Conservation (phyloP, 1,140 invertebrate species). For the Orius insidiosus region DNA sequence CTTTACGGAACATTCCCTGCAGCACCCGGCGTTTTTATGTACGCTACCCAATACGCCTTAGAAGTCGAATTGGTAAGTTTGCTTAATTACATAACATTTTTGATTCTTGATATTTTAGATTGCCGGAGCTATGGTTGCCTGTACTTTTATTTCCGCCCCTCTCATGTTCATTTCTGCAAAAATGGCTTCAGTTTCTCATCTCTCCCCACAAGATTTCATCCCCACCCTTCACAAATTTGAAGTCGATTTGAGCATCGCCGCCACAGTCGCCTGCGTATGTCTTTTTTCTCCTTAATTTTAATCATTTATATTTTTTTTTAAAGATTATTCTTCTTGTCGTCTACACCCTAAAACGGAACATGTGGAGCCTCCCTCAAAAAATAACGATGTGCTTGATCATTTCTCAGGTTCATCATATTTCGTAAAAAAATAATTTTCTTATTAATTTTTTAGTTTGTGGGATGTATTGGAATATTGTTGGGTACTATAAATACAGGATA, state of each 20-base stretch:
- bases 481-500: constrained; percentile 32
- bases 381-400: constrained; percentile 60
- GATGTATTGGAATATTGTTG: constrained; percentile 48
- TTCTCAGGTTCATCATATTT: constrained; percentile 43
- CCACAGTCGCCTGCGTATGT: constrained; percentile 45
- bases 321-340: constrained; percentile 59
- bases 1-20: constrained; percentile 91
- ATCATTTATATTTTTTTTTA: constrained; percentile 17
- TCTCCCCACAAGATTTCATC: constrained; percentile 48
- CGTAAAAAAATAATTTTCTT: constrained; percentile 9
- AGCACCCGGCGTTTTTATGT: constrained; percentile 87
- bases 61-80: constrained; percentile 64
- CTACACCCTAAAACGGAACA: constrained; percentile 53
- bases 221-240: constrained; percentile 59
- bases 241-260: constrained; percentile 64
- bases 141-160: constrained; percentile 83
- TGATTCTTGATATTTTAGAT: constrained; percentile 33
- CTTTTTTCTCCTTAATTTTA: constrained; percentile 8
- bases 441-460: constrained; percentile 21
- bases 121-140: constrained; percentile 80
- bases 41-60: constrained; percentile 71
- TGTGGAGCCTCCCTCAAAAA: constrained; percentile 54
- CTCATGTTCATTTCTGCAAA: constrained; percentile 90
- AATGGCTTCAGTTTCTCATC: constrained; percentile 59
- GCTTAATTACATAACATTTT: constrained; percentile 7